Conservation (phyloP, 2,888 invertebrate genomes). For the Xanthostigma xanthostigma region DNA sequence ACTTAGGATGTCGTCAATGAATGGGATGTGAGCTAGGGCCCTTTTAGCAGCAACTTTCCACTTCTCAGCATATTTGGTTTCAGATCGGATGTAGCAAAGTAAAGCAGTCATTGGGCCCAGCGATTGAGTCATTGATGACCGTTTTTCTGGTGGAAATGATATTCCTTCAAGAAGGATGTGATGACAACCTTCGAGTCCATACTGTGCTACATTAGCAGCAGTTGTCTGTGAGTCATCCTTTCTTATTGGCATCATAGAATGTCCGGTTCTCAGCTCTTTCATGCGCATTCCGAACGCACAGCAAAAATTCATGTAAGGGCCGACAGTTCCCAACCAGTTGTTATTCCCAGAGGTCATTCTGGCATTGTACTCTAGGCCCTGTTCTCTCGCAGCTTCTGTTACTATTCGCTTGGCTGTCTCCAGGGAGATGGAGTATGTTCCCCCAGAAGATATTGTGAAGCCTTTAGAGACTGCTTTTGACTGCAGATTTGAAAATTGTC, state of each 20-base stretch:
- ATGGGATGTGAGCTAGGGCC: conserved; percentile 11
- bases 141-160: conserved; percentile 13
- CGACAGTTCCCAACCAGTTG: no score
- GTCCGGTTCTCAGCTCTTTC: conserved; percentile 10
- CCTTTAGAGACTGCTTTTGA: no score
- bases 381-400: no score
- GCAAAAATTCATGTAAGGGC: no score
- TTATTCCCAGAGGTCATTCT: no score
- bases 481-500: no score
- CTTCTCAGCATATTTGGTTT: conserved; percentile 10
- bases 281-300: no score
- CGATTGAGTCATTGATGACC: conserved; percentile 14
- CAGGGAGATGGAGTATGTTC: no score
- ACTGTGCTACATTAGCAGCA: conserved; percentile 6
- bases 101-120: conserved; percentile 14
- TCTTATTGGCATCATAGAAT: conserved; percentile 9
- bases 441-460: no score
- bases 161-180: conserved; percentile 13
- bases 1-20: conserved; percentile 12
- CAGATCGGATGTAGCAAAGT: conserved; percentile 9
- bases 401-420: no score
- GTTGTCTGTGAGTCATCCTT: conserved; percentile 6
- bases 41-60: conserved; percentile 14
- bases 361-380: no score
- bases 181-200: conserved; percentile 11